A percentile compares a stretch with the other conserved stretches of the same genome.
phyloP scores from a whole-genome alignment of 2,888 invertebrate genomes.

The Apodemia mormo region DNA sequence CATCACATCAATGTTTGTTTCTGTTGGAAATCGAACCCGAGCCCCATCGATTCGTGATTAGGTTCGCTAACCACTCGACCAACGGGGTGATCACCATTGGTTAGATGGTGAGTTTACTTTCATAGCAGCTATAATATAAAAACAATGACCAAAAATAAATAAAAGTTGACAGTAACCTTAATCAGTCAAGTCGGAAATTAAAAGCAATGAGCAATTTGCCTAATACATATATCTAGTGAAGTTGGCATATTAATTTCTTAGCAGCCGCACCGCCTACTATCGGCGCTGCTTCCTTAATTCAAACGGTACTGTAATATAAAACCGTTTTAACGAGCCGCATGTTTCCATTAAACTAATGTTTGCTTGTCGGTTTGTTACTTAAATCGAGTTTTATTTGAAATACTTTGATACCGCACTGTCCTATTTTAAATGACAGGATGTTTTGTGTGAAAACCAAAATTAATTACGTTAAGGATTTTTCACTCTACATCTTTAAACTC shows the following conservation, averaged over 20 bases:
- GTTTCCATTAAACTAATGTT: slow-evolving; percentile 34
- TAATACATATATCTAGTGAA: not conserved
- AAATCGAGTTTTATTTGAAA: slow-evolving; percentile 23
- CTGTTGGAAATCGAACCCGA: too few species aligned
- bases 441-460: slow-evolving; percentile 3
- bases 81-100: too few species aligned
- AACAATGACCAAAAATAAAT: too few species aligned
- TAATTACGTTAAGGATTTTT: not conserved
- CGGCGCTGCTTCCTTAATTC: slow-evolving; percentile 30
- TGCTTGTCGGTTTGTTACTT: slow-evolving; percentile 34
- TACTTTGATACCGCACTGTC: not conserved
- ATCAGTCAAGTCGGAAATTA: not conserved
- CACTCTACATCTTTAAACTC: too few species aligned
- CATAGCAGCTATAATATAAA: too few species aligned
- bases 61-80: too few species aligned
- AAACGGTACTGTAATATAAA: slow-evolving; percentile 33
- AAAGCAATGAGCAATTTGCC: not conserved
- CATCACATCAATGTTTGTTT: too few species aligned
- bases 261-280: slow-evolving; percentile 15
- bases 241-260: slow-evolving; percentile 14
- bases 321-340: slow-evolving; percentile 37
- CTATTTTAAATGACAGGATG: not conserved
- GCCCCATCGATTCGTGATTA: too few species aligned
- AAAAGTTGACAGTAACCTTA: too few species aligned
- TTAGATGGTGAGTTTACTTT: too few species aligned